A percentile compares a stretch with the other conserved stretches of the same genome.
Evolutionary conservation across 2,797 vertebrate genomes (phyloP).

Genomic region (Melanotaenia trifasciata): DNA sequence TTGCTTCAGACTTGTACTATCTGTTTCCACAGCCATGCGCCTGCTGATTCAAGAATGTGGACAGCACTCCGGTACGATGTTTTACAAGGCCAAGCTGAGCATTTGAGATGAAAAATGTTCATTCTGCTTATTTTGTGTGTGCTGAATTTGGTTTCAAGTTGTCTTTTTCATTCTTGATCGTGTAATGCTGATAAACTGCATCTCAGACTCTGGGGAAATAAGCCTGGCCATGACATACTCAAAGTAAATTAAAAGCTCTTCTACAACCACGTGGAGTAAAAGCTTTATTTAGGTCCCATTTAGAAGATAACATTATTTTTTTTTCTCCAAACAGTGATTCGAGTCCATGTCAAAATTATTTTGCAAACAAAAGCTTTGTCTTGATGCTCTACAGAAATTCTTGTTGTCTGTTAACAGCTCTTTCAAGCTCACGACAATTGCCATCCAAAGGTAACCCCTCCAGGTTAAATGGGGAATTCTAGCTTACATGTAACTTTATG

Average conservation of each 20-base stretch:
- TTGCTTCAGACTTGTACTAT: conserved; percentile 64
- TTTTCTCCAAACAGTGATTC: not conserved
- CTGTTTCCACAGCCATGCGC: conserved; percentile 71
- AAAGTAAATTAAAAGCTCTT: not conserved
- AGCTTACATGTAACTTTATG: not conserved
- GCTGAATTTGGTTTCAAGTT: conserved; percentile 19
- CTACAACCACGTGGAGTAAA: not conserved
- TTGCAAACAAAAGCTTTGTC: no score
- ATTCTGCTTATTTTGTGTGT: conserved; percentile 44
- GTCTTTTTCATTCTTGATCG: not conserved
- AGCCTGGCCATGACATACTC: not conserved
- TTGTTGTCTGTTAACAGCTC: not conserved
- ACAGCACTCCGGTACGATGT: conserved; percentile 64
- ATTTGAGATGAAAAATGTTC: conserved; percentile 56
- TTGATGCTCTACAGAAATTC: not conserved
- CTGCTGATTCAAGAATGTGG: conserved; percentile 69
- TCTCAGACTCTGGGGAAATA: not conserved
- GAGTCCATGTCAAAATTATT: not conserved
- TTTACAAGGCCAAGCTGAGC: conserved; percentile 59
- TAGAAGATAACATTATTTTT: not conserved
- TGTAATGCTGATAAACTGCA: not conserved
- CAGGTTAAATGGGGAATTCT: not conserved
- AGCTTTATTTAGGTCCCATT: not conserved
- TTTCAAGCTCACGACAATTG: no score
- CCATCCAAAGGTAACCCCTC: not conserved